phyloP scores from a whole-genome alignment of 2,888 invertebrate genomes.

The Megamerina dolium region DNA sequence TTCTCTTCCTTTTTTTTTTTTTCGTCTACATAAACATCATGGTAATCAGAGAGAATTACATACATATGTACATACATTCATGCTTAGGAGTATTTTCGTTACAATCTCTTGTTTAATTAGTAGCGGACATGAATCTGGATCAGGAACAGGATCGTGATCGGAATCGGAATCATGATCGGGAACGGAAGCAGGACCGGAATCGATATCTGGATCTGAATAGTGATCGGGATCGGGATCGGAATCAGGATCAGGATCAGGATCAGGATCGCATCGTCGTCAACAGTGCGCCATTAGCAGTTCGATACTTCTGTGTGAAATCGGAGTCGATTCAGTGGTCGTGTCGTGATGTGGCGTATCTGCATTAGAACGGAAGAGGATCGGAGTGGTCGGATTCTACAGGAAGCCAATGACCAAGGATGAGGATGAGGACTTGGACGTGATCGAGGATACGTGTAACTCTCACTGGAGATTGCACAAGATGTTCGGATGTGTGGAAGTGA shows the following conservation, averaged over 20 bases:
- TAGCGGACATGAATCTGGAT: not conserved
- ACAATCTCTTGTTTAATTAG: slow-evolving; percentile 17
- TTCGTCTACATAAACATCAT: no score
- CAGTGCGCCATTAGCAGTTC: no score
- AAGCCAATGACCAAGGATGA: not conserved
- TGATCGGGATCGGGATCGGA: slow-evolving; percentile 15
- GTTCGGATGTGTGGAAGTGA: no score
- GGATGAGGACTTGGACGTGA: slow-evolving; percentile 4
- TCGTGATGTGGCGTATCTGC: slow-evolving; percentile 1
- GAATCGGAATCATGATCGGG: no score
- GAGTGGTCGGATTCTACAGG: no score
- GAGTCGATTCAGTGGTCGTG: slow-evolving; percentile 9
- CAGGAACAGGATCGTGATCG: slow-evolving; percentile 3
- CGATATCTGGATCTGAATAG: slow-evolving; percentile 3
- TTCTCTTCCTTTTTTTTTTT: no score
- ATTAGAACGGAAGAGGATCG: slow-evolving; percentile 3
- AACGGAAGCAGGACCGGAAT: not conserved
- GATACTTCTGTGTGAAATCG: slow-evolving; percentile 2
- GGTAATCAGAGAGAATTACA: no score
- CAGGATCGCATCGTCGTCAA: slow-evolving; percentile 14
- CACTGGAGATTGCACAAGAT: no score
- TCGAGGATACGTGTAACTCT: no score
- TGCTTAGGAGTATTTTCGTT: slow-evolving; percentile 24
- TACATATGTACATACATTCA: no score
- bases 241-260: slow-evolving; percentile 17